Evolutionary conservation across 1,140 invertebrate genomes (phyloP), one percentile per base, ranked within the genome.

Genomic region (Adoxophyes honmai): DNA sequence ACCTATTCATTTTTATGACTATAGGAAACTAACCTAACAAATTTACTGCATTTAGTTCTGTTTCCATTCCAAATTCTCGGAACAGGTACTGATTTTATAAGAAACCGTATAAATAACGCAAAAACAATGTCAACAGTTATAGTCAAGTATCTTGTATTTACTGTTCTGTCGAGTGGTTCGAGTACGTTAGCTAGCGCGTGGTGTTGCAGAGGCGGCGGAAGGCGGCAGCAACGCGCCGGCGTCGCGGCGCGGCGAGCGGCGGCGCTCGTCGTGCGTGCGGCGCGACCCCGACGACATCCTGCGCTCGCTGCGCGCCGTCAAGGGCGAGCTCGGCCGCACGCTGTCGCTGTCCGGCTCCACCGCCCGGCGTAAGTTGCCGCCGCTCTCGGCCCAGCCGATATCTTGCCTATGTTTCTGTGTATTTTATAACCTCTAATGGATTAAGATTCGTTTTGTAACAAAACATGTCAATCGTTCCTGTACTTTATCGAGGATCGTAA

Each of bases 271-370:
- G 21, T 94, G 94, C 69, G 93, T 94, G 13, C 91, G 94, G 16
- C 91, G 94, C 66, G 95, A 96, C 84, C 94, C 94, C 0, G 95
- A 96, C 71, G 95, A 96, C 81, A 95, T 96, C 62, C 75, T 96
- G 54, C 93, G 94, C 68, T 93, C 92, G 38, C 83, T 96, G 60
- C 95, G 95, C 73, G 93, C 93, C 48, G 93, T 94, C 37, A 95
- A 95, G 73, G 94, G 94, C 55, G 94, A 96, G 76, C 90, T 95
- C 6, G 94, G 93, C 51, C 91, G 94, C 37, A 95, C 94, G 34
- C 94, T 95, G 91, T 95, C 94, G 71, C 90, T 95, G 55, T 92
- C 92, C 71, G 91, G 93, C 70, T 88, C 86, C 56, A 87, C 84
- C 38, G 86, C 86, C 64, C 74, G 81, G 68, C 84, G 86, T 87